Conservation (phyloP, 1,140 invertebrate species). For the Zeugodacus cucurbitae region DNA sequence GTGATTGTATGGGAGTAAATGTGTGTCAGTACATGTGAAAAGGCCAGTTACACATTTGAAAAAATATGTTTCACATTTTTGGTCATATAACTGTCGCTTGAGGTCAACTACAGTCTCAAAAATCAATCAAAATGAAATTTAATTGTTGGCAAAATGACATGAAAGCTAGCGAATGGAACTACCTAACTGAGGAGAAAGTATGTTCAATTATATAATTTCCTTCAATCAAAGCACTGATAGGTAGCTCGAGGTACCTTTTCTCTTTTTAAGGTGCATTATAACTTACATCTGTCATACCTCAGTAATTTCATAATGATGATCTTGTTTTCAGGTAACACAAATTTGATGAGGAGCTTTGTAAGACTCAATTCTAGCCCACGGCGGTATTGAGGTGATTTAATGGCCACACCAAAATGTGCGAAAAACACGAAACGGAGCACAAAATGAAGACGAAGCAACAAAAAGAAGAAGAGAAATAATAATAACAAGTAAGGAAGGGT, state of each 20-base stretch:
- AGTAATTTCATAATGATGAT: neutral
- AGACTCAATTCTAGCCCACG: neutral
- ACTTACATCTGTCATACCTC: neutral
- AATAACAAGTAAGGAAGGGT: neutral
- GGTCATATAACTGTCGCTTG: too few species aligned
- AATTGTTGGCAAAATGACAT: neutral
- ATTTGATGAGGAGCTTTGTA: neutral
- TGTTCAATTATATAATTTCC: neutral
- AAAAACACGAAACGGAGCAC: neutral
- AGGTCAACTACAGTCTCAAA: fast-evolving
- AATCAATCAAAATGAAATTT: neutral
- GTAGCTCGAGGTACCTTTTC: too few species aligned
- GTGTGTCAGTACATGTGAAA: too few species aligned
- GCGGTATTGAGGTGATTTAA: neutral
- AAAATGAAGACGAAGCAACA: neutral
- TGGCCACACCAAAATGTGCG: neutral
- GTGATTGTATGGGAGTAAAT: too few species aligned
- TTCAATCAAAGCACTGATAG: too few species aligned
- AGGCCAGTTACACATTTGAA: too few species aligned
- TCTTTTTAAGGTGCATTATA: too few species aligned
- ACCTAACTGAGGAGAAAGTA: neutral
- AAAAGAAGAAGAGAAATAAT: neutral
- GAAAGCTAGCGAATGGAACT: too few species aligned
- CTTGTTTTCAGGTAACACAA: neutral
- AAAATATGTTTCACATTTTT: too few species aligned